Evolutionary conservation across 2,113 vertebrate species (phyloP).

Genomic region (Actenoides hombroni): DNA sequence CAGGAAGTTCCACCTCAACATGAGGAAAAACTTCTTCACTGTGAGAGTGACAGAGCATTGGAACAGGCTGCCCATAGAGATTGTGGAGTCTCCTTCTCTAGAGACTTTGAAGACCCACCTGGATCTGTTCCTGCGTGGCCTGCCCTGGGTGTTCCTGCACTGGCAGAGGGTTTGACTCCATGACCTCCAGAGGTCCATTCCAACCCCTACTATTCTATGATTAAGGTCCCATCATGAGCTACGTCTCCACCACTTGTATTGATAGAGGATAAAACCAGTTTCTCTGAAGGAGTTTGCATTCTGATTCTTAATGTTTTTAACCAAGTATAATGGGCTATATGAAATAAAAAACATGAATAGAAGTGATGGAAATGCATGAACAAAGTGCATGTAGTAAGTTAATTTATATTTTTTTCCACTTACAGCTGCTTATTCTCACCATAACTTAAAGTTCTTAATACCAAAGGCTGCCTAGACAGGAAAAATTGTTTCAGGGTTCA

Average conservation of each 20-base stretch:
- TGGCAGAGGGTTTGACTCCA: too few relatives aligned
- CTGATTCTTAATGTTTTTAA: not conserved
- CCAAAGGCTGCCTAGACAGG: not conserved
- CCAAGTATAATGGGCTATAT: not conserved
- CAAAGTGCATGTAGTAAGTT: not conserved
- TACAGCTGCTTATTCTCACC: not conserved
- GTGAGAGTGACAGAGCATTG: too few relatives aligned
- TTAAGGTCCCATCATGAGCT: not conserved
- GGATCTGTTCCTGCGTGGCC: too few relatives aligned
- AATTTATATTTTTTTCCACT: not conserved
- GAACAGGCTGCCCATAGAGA: too few relatives aligned
- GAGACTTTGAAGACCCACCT: too few relatives aligned
- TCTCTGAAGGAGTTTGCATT: not conserved
- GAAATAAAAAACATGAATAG: not conserved
- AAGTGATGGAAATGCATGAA: not conserved
- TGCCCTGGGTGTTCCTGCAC: too few relatives aligned
- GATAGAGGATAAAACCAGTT: not conserved
- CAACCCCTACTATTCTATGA: too few relatives aligned
- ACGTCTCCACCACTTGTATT: not conserved
- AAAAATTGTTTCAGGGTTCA: not conserved
- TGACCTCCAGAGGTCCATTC: too few relatives aligned
- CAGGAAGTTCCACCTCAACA: too few relatives aligned
- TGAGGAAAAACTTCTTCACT: too few relatives aligned
- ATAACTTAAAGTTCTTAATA: not conserved
- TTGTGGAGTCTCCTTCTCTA: too few relatives aligned